Base-by-base conservation (phyloP, 2,888 invertebrate species). In the Agrilus mali region DNA sequence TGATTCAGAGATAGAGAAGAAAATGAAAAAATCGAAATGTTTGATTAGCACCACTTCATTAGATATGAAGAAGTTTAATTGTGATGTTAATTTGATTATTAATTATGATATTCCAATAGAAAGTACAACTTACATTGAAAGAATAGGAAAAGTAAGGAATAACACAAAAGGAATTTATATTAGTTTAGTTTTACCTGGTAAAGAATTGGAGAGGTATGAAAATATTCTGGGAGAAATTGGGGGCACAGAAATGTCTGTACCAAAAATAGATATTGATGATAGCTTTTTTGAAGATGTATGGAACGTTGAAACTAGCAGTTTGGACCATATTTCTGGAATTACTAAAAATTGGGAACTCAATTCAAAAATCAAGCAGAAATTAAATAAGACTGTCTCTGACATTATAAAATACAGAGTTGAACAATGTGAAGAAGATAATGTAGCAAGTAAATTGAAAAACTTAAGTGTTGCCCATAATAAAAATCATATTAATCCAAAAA, bases 141-240 rank as follows among this genome's bases (percentile, higher is more conserved):
- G 97, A 58, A 93, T 95, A 61, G 97, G 97, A 1, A 75, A 97
- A 55, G 93, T 95, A 36, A 74, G 97, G 47, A 97, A 84, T 71
- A 97, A 96, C 1, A 80, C 86, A 1, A 77, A 78, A 62, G 94
- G 93, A 41, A 73, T 78, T 44, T 82, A 87, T 20, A 75, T 94
- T 12, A 82, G 82, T 40, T 75, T 94, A 44, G 67, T 84, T 7
- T 72, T 79, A 53, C 71, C 75, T 39, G 79, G 79, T 6, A 68
- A 73, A 42, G 89, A 92, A 61, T 53, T 73, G 38, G 51, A 60
- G 2, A 67, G 66, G 36, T 80, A 86, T 53, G 68, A 68, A 54
- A 63, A 68, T 40, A 68, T 83, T 37, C 60, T 85, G 32, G 64
- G 70, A 3, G 61, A 66, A n/a, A 71, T 80, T 41, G 76, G 75